Evolutionary conservation across 2,797 vertebrate species (phyloP).

Genomic region (Myotis myotis): DNA sequence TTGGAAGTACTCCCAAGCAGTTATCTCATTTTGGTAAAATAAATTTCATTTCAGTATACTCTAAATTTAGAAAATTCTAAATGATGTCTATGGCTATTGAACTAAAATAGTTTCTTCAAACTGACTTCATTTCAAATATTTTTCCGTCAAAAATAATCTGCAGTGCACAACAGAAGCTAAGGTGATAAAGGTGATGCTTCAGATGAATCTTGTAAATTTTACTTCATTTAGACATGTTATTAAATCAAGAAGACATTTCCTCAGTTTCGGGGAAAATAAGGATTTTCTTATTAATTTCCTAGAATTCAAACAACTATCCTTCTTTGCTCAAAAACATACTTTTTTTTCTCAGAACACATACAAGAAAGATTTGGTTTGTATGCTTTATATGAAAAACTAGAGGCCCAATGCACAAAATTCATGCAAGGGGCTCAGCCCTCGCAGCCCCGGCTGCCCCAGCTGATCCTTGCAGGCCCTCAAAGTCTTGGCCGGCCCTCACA

Average conservation of each 20-base stretch:
- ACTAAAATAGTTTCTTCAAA: background rate
- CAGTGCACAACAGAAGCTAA: background rate
- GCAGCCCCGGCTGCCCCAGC: too few relatives aligned
- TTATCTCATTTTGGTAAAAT: constrained; percentile 5
- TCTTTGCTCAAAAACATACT: background rate
- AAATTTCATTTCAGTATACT: background rate
- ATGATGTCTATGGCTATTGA: background rate
- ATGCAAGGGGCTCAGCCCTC: too few relatives aligned
- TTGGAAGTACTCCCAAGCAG: background rate
- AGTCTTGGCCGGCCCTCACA: too few relatives aligned
- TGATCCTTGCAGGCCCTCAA: too few relatives aligned
- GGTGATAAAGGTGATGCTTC: background rate
- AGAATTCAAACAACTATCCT: background rate
- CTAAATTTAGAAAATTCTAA: constrained; percentile 8
- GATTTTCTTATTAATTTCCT: background rate
- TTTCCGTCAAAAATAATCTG: background rate
- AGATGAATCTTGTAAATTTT: background rate
- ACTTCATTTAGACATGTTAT: background rate
- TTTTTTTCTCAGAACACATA: background rate
- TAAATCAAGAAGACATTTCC: background rate
- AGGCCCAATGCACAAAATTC: too few relatives aligned
- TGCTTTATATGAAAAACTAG: background rate
- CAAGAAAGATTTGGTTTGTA: constrained; percentile 11
- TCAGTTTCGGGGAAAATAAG: background rate
- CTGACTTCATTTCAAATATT: background rate